Base-by-base conservation (phyloP, 2,113 vertebrate species). In the Labeo rohita region DNA sequence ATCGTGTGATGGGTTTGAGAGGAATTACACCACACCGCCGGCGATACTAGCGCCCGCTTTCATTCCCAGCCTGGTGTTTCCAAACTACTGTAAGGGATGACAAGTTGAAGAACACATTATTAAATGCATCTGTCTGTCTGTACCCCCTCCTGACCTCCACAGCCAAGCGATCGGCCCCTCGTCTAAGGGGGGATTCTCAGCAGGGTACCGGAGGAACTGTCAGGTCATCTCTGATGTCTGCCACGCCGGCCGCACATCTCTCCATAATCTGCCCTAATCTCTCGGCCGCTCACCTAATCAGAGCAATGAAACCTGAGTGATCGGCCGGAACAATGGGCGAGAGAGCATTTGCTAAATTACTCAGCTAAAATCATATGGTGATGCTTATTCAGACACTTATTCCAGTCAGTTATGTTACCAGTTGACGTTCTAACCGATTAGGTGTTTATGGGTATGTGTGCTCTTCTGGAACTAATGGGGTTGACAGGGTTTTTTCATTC, bases 261-360 rank as follows among this genome's bases (percentile, higher is more conserved):
- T 91, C 94, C 95, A 95, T 96, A 96, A 96, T 96, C 96, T 96
- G 95, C 94, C 94, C 94, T 96, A 96, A 97, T 96, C 96, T 95
- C 90, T 92, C 88, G 91, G 89, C 93, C 93, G 94, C 96, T 96
- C 95, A 95, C 95, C 95, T 96, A 95, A 97, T 96, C 95, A 94
- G 92, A 95, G 94, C 95, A 94, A 95, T 94, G 95, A 96, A 95
- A 97, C 95, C 95, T 92, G 92, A 95, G 95, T 94, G 94, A 94
- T 93, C 92, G 90, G 92, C 92, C 93, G 94, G 93, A 95, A 93
- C 93, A 95, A 93, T 95, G 92, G 87, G 92, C 91, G 94, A 95
- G 94, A 94, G 94, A 93, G 93, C 96, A 96, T 96, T 96, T 96
- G 93, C 94, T 95, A 96, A 96, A 97, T 96, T 95, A 95, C 95